Evolutionary conservation across 2,113 vertebrate species (phyloP).

Genomic region (Empidonax traillii): DNA sequence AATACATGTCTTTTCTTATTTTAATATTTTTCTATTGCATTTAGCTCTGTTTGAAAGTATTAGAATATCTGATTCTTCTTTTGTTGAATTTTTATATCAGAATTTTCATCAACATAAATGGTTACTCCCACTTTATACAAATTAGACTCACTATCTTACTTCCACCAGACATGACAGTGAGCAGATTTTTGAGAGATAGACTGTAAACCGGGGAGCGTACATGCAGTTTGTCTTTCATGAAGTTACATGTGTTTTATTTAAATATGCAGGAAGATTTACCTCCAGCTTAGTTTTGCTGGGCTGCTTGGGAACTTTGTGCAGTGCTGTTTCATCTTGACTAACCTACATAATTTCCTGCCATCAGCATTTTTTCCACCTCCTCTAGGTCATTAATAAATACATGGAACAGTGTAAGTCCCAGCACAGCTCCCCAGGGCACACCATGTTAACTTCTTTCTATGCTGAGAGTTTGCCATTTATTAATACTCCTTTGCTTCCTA

Average conservation of each 20-base stretch:
- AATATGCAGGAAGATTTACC: neutral
- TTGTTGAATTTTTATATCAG: neutral
- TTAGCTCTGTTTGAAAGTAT: neutral
- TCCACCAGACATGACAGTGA: neutral
- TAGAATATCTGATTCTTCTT: neutral
- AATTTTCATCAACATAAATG: neutral
- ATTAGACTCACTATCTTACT: neutral
- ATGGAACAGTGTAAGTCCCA: neutral
- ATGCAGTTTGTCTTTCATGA: neutral
- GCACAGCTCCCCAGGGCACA: neutral
- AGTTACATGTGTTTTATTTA: neutral
- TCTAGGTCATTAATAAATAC: constrained; percentile 42
- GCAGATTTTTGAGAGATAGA: neutral
- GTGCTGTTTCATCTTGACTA: constrained; percentile 43
- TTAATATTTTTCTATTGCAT: neutral
- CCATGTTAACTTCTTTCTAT: neutral
- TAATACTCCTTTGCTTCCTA: neutral
- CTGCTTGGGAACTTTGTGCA: neutral
- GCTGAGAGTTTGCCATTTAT: neutral
- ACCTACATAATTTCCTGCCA: constrained; percentile 46
- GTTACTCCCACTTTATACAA: neutral
- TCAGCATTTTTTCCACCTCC: constrained; percentile 41
- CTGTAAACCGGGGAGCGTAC: neutral
- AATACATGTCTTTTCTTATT: neutral
- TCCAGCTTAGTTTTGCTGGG: constrained; percentile 16